phyloP scores from a whole-genome alignment of 2,113 vertebrate species.

The Grammomys surdaster region DNA sequence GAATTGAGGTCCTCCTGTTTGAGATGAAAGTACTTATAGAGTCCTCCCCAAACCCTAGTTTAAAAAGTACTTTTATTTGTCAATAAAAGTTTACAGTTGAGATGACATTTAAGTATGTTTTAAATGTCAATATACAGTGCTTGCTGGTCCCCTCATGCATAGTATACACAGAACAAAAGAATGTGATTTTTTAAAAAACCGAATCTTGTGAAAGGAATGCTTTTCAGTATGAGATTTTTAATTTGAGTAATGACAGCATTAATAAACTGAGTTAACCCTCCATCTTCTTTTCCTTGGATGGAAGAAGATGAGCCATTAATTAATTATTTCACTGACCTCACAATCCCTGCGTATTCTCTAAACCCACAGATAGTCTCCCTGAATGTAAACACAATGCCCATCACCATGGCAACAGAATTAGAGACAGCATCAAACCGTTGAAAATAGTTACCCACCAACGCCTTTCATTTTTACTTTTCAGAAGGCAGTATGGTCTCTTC shows the following conservation, averaged over 20 bases:
- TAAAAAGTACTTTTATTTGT: slow-evolving; percentile 14
- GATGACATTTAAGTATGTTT: slow-evolving; percentile 55
- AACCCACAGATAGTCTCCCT: neutral
- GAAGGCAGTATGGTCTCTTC: neutral
- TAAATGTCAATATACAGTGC: slow-evolving; percentile 4
- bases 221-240: slow-evolving; percentile 28
- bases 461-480: neutral
- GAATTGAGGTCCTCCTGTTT: neutral
- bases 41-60: neutral
- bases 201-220: slow-evolving; percentile 9
- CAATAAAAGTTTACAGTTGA: slow-evolving; percentile 24
- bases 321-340: slow-evolving; percentile 1
- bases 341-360: neutral
- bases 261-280: slow-evolving; percentile 29
- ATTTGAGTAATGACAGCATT: neutral
- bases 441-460: neutral
- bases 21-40: neutral
- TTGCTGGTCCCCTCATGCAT: neutral
- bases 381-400: neutral
- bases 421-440: neutral
- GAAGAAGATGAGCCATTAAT: slow-evolving; percentile 6
- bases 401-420: slow-evolving; percentile 14
- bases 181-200: slow-evolving; percentile 13
- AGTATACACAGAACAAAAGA: slow-evolving; percentile 19
- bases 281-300: slow-evolving; percentile 31